A percentile compares a stretch with the other conserved stretches of the same genome.
phyloP scores from a whole-genome alignment of 2,888 invertebrate species.

The Erebia palarica region DNA sequence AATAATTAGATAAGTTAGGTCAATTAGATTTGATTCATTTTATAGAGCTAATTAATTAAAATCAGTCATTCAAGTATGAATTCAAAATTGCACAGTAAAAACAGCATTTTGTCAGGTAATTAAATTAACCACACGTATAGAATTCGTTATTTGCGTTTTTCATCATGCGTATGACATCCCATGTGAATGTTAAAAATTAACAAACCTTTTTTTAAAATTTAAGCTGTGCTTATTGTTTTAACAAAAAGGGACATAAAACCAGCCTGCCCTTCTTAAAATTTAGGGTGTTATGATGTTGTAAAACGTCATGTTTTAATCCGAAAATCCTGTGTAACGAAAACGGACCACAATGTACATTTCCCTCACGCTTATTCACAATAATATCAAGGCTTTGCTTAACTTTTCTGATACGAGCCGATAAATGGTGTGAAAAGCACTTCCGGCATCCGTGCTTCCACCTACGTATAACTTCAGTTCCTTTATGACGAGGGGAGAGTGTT shows the following conservation, averaged over 20 bases:
- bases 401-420: too few relatives aligned
- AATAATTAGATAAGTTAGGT: too few relatives aligned
- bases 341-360: too few relatives aligned
- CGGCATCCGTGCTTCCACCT: too few relatives aligned
- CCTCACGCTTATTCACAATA: too few relatives aligned
- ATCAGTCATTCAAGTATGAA: background rate
- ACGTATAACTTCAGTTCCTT: too few relatives aligned
- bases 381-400: too few relatives aligned
- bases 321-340: background rate
- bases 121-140: conserved; percentile 26
- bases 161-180: conserved; percentile 32
- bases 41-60: background rate
- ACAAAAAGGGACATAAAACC: conserved; percentile 6
- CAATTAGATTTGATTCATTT: too few relatives aligned
- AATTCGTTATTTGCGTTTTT: conserved; percentile 29
- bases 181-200: conserved; percentile 14
- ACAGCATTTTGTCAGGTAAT: conserved; percentile 24
- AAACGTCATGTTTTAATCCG: background rate
- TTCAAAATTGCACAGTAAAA: conserved; percentile 6
- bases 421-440: too few relatives aligned
- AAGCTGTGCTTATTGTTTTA: conserved; percentile 9
- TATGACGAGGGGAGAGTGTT: too few relatives aligned
- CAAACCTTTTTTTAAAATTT: conserved; percentile 9
- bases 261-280: background rate
- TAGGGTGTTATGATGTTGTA: background rate